Evolutionary conservation across 2,888 invertebrate genomes (phyloP).

Genomic region (Strigamia transsilvanica): DNA sequence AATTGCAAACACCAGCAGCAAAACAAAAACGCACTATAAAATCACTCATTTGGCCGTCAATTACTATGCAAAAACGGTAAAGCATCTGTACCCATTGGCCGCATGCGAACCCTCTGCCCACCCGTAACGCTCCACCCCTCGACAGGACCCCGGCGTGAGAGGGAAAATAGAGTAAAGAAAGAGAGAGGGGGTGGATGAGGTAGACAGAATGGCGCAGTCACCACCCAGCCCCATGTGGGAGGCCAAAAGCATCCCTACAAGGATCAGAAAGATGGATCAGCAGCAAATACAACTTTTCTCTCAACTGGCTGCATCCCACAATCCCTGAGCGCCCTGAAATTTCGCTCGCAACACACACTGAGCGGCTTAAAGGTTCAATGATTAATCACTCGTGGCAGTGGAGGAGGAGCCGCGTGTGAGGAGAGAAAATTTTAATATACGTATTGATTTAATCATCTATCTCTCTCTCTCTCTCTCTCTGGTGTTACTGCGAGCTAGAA

Average conservation of each 20-base stretch:
- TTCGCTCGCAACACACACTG: conserved; percentile 51
- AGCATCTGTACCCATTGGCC: conserved; percentile 10
- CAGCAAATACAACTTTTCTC: conserved; percentile 48
- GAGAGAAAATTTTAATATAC: conserved; percentile 54
- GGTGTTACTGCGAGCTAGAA: conserved; percentile 49
- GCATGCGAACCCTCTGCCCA: not conserved
- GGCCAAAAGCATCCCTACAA: conserved; percentile 14
- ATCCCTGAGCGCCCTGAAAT: conserved; percentile 46
- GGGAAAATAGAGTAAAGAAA: conserved; percentile 9
- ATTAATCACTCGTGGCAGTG: conserved; percentile 53
- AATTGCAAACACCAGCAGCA: not conserved
- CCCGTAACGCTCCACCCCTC: conserved; percentile 34
- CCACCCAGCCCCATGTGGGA: conserved; percentile 48
- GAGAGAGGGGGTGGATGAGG: conserved; percentile 5
- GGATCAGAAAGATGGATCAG: conserved; percentile 42
- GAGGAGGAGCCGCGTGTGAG: not conserved
- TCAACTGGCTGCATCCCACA: conserved; percentile 48
- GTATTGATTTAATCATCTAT: conserved; percentile 55
- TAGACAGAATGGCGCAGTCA: conserved; percentile 33
- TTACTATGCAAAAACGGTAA: not conserved
- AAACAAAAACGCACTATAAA: not conserved
- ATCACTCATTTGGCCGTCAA: not conserved
- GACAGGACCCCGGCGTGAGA: conserved; percentile 26
- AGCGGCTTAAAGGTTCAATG: conserved; percentile 53
- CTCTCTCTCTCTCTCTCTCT: conserved; percentile 44